These are phyloP conservation scores for Tarsius wallacei DNA, from an alignment of 2,797 vertebrate genomes.

Conservation along the genomic window DNA sequence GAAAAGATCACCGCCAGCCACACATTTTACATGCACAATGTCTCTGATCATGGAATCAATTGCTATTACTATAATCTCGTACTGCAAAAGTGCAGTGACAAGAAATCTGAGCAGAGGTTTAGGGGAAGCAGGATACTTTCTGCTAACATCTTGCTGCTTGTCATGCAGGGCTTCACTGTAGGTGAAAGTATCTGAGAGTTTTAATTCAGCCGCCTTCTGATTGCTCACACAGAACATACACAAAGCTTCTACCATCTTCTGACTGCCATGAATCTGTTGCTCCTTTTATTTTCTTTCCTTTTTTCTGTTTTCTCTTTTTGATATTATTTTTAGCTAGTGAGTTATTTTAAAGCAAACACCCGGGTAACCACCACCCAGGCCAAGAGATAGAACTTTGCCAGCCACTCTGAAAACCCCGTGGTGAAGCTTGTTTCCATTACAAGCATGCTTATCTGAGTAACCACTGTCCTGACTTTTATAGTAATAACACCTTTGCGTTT, in stretches of 20 bases:
- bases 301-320: not conserved
- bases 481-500: not conserved
- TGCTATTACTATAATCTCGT: not conserved
- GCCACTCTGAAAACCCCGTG: not conserved
- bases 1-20: too few relatives aligned
- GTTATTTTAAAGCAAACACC: not conserved
- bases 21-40: too few relatives aligned
- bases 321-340: not conserved
- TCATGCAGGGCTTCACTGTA: not conserved
- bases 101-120: constrained; percentile 45
- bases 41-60: too few relatives aligned
- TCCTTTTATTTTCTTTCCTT: not conserved
- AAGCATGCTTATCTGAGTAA: not conserved
- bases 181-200: not conserved
- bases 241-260: not conserved
- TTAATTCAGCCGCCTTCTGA: not conserved
- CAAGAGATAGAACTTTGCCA: not conserved
- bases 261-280: not conserved
- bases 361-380: not conserved
- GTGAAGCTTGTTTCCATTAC: not conserved
- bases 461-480: not conserved
- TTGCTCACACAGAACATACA: not conserved
- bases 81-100: constrained; percentile 19
- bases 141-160: not conserved
- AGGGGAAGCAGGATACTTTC: not conserved